Base-by-base conservation (phyloP, 2,888 invertebrate genomes). In the Campoplex capitator region DNA sequence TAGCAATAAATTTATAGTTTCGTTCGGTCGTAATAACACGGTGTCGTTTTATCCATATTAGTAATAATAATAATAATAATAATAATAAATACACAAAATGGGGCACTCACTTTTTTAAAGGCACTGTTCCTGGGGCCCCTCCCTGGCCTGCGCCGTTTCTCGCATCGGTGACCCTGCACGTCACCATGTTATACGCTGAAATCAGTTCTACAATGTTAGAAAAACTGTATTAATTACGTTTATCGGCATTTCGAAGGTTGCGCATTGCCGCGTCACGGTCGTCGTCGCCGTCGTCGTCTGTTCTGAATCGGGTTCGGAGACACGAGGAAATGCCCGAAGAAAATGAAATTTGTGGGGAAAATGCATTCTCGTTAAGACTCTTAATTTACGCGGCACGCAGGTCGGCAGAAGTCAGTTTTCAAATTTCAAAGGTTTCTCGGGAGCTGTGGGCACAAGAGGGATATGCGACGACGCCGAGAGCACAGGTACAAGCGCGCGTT, bases 131-230 rank as follows among this genome's bases (percentile, higher is more conserved):
- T 96, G 95, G 97, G 96, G 95, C 96, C 96, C 95, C 96, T 95
- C 95, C 96, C 95, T 93, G 94, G 95, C 95, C 95, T 95, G 95
- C 95, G 96, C 98, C 98, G 95, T 98, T 98, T 95, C 98, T 97
- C 93, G 98, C 97, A 95, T 98, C 98, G 92, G 98, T 98, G 95
- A 98, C 97, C 95, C 98, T 97, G 96, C 98, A 98, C 95, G 98
- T 98, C 96, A 98, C 98, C 98, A 98, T 98, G 96, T 98, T 98
- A 97, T 98, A 98, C 96, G 98, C 98, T 98, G 97, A 95, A 97
- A 97, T 95, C 96, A 94, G 93, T 94, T 94, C 94, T 94, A 93
- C 86, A 94, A 94, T 93, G 91, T 93, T 92, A 93, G 90, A 93
- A 94, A 92, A 93, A 71, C 7, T 88, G 88, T 91, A 90, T 93